Evolutionary conservation across 2,113 vertebrate genomes (phyloP).

Genomic region (Paramormyrops kingsleyae): DNA sequence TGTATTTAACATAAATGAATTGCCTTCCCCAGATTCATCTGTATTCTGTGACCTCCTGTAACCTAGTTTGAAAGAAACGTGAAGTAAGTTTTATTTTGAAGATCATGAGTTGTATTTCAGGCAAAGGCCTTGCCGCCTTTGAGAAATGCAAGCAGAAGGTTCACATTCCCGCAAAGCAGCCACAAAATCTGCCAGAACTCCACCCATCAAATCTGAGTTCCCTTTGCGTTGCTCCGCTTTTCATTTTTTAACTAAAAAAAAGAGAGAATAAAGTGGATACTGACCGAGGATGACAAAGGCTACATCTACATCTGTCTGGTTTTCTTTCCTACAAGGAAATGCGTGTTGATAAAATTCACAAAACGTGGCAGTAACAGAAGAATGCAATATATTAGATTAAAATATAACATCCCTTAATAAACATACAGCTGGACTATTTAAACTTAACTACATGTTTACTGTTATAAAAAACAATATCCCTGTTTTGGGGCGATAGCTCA

Average conservation of each 20-base stretch:
- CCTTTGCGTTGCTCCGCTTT: neutral
- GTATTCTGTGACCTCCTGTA: neutral
- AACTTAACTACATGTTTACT: neutral
- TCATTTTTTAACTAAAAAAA: neutral
- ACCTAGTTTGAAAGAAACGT: neutral
- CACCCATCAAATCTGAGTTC: neutral
- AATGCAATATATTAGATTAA: neutral
- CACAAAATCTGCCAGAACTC: neutral
- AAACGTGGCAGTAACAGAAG: neutral
- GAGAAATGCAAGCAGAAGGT: neutral
- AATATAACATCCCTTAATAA: neutral
- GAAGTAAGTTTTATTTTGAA: neutral
- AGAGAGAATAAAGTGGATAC: neutral
- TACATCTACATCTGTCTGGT: neutral
- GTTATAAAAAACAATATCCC: neutral
- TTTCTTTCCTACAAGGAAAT: neutral
- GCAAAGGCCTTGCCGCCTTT: neutral
- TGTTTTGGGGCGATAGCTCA: slow-evolving; percentile 1
- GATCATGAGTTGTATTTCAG: neutral
- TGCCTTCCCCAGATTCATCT: neutral
- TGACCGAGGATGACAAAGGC: neutral
- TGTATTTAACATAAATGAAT: neutral
- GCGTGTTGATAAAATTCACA: neutral
- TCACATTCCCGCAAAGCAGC: neutral
- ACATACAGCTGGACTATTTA: neutral